phyloP scores from a whole-genome alignment of 2,888 invertebrate genomes.

The Holacanthella duospinosa region DNA sequence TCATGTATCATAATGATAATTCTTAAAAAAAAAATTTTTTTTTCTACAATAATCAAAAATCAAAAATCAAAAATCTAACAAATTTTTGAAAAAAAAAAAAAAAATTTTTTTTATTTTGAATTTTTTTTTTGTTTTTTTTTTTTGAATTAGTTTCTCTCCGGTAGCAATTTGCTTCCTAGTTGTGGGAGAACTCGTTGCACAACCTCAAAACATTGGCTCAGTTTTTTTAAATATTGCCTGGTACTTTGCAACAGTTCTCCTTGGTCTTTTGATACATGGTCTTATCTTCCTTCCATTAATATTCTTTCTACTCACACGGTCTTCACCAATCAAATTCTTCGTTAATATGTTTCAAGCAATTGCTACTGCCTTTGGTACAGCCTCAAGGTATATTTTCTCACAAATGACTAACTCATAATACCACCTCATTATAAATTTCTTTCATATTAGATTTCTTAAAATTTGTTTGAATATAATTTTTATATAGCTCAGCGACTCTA shows the following conservation, averaged over 20 bases:
- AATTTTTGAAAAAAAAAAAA: too few relatives aligned
- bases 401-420: background rate
- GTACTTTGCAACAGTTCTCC: constrained; percentile 83
- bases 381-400: constrained; percentile 57
- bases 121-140: background rate
- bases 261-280: constrained; percentile 86
- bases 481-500: constrained; percentile 64
- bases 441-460: background rate
- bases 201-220: constrained; percentile 65
- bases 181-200: constrained; percentile 81
- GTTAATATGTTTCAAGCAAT: constrained; percentile 79
- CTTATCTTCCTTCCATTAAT: constrained; percentile 78
- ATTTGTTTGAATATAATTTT: background rate
- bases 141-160: constrained; percentile 52
- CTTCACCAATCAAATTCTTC: constrained; percentile 69
- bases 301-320: constrained; percentile 69
- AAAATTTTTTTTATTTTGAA: background rate
- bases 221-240: constrained; percentile 78
- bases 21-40: too few relatives aligned
- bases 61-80: background rate
- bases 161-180: constrained; percentile 80
- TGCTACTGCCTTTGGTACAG: constrained; percentile 92
- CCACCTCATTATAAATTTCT: background rate
- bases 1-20: background rate
- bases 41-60: too few relatives aligned